Evolutionary conservation across 2,113 vertebrate genomes (phyloP).

Genomic region (Burhinus oedicnemus): DNA sequence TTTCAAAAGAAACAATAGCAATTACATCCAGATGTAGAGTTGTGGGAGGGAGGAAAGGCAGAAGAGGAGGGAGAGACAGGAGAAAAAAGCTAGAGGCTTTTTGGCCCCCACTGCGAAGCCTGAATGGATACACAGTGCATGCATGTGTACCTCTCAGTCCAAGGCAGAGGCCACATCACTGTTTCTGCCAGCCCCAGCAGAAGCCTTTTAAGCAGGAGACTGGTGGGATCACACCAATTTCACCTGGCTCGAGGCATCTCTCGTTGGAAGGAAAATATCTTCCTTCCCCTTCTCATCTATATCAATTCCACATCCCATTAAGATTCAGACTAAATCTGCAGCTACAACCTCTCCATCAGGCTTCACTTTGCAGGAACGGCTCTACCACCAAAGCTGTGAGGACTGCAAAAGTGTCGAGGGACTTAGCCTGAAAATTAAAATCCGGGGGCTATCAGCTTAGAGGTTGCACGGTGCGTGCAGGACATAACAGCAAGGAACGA

Average conservation of each 20-base stretch:
- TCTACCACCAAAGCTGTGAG: neutral
- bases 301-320: neutral
- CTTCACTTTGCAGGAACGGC: neutral
- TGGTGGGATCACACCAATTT: neutral
- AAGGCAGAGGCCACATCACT: accelerated
- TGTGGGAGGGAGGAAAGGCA: neutral
- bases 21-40: neutral
- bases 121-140: accelerated
- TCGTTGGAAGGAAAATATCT: neutral
- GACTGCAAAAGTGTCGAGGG: neutral
- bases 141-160: accelerated
- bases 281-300: neutral
- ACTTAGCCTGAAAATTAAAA: neutral
- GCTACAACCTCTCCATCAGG: neutral
- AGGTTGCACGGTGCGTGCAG: accelerated
- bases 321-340: neutral
- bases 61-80: neutral
- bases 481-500: neutral
- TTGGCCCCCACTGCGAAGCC: neutral
- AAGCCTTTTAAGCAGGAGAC: neutral
- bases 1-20: neutral
- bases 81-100: neutral
- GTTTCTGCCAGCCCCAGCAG: neutral
- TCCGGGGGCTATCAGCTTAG: neutral
- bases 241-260: neutral